Evolutionary conservation across 2,888 invertebrate genomes (phyloP), one percentile per base, ranked within the genome.

Genomic region (Epinotia ramella): DNA sequence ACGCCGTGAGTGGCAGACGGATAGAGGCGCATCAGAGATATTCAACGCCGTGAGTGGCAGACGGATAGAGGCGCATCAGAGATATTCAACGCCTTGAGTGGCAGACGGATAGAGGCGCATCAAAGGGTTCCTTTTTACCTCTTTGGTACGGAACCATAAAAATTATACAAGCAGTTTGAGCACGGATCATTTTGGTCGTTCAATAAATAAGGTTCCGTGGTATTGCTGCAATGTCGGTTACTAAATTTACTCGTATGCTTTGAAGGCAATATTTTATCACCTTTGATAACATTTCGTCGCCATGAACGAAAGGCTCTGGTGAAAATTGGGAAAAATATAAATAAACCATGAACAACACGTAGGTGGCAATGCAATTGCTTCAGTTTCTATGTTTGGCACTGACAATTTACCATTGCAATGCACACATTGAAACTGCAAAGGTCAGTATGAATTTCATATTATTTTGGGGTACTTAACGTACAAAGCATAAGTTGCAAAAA

Each of bases 361-460:
- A 40, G 53, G 12, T 16, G 33, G 60, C 16, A 59, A 75, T 75
- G 75, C 63, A 24, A 62, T 53, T 71, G 46, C 24, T 75, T 53
- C 53, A 33, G 1, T 13, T 76, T 12, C 28, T 76, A 28, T 63
- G 62, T 72, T 67, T 18, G 20, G 24, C 33, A 46, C 57, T 76
- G 40, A 67, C 62, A 24, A 67, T 72, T 18, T 62, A 67, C 16
- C 24, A 28, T 44, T 76, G 76, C 20, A 67, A 76, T 1, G 72
- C 66, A 3, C 76, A 76, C 24, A 64, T 76, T 28, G 76, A 76
- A 46, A 66, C 71, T 67, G 67, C 76, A 5, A 76, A 76, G 76
- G 76, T 76, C 46, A 33, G 44, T 3, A 68, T 13, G 12, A 63
- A 3, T 12, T 44, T 9, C 1, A n/a, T 59, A 0, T 9, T 33